Evolutionary conservation across 2,797 vertebrate genomes (phyloP).

Genomic region (Chromobotia macracanthus): DNA sequence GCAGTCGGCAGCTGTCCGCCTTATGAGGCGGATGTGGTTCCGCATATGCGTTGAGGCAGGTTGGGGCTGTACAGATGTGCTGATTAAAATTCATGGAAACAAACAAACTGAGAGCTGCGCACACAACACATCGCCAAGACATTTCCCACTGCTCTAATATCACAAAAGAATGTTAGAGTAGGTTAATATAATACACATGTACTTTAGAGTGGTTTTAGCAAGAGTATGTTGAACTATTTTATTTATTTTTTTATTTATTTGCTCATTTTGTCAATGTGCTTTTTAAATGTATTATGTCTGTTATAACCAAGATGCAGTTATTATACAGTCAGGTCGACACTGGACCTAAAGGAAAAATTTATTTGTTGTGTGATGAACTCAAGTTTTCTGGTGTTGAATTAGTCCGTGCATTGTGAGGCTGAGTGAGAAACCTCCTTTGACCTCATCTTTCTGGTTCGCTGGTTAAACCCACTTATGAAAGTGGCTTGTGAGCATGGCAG

Average conservation of each 20-base stretch:
- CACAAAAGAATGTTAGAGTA: constrained; percentile 37
- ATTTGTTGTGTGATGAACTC: constrained; percentile 33
- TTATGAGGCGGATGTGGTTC: constrained; percentile 29
- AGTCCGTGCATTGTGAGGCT: constrained; percentile 29
- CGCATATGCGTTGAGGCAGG: constrained; percentile 31
- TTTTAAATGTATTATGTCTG: background rate
- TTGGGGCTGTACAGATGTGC: constrained; percentile 50
- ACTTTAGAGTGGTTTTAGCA: background rate
- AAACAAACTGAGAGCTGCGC: constrained; percentile 53
- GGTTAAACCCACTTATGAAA: constrained; percentile 47
- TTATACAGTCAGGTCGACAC: background rate
- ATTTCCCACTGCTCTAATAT: constrained; percentile 40
- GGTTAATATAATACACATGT: constrained; percentile 43
- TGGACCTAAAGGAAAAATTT: constrained; percentile 23
- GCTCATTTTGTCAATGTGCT: background rate
- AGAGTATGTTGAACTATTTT: background rate
- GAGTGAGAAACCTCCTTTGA: constrained; percentile 45
- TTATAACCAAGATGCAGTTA: background rate
- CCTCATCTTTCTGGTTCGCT: constrained; percentile 26
- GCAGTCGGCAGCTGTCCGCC: constrained; percentile 43
- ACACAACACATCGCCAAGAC: constrained; percentile 11
- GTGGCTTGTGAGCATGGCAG: background rate
- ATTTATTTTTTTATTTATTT: background rate
- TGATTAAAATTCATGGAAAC: constrained; percentile 62
- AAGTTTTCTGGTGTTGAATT: constrained; percentile 40